phyloP scores from a whole-genome alignment of 2,888 invertebrate species.

The Cephonodes hylas region DNA sequence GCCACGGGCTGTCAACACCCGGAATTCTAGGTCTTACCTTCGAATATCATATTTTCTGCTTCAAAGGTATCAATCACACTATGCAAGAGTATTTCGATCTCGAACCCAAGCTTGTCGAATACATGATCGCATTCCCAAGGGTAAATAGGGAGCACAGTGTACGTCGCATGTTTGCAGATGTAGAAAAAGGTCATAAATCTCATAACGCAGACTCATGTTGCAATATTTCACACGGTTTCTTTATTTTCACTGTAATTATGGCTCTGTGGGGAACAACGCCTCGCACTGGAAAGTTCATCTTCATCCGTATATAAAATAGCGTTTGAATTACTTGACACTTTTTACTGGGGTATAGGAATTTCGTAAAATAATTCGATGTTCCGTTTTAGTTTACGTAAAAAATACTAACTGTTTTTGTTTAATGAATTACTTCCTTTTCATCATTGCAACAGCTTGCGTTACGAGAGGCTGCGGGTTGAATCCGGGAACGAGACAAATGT shows the following conservation, averaged over 20 bases:
- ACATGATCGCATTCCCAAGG: not conserved
- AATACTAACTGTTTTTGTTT: too few species aligned
- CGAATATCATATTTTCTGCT: too few species aligned
- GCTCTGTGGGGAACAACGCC: slow-evolving; percentile 4
- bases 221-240: slow-evolving; percentile 7
- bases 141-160: not conserved
- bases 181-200: not conserved
- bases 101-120: too few species aligned
- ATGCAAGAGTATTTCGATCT: too few species aligned
- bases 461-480: too few species aligned
- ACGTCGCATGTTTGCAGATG: not conserved
- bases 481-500: too few species aligned
- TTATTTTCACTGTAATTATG: slow-evolving; percentile 11
- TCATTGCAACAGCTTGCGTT: too few species aligned
- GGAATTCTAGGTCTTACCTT: too few species aligned
- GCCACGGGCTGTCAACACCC: too few species aligned
- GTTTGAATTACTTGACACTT: not conserved
- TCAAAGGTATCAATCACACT: too few species aligned
- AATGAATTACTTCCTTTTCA: too few species aligned
- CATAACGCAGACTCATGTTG: slow-evolving; percentile 4
- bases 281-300: not conserved
- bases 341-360: not conserved
- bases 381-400: too few species aligned
- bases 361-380: not conserved
- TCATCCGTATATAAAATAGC: not conserved